Evolutionary conservation across 2,797 vertebrate genomes (phyloP).

Genomic region (Microctenopoma steveboyesi): DNA sequence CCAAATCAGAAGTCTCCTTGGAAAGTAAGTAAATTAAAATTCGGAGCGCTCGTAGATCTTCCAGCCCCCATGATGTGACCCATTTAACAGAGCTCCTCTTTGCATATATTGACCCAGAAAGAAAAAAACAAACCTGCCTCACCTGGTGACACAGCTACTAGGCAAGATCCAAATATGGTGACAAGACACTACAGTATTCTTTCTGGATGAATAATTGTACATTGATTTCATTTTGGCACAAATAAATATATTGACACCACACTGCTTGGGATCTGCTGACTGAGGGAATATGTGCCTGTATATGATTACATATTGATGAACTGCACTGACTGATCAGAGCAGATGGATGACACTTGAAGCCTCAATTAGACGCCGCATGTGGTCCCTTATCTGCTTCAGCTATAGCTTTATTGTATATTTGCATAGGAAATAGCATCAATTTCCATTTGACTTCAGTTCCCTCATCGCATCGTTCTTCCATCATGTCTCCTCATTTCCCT

Average conservation of each 20-base stretch:
- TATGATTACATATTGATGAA: conserved; percentile 45
- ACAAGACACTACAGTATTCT: not conserved
- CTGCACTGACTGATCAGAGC: conserved; percentile 7
- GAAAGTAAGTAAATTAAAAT: conserved; percentile 77
- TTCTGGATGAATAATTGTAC: not conserved
- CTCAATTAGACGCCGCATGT: not conserved
- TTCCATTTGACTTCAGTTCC: conserved; percentile 42
- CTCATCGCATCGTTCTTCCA: conserved; percentile 3
- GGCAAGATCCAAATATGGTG: not conserved
- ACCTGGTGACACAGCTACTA: not conserved
- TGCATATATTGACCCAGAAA: conserved; percentile 13
- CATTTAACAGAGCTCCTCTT: conserved; percentile 60
- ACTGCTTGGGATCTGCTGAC: conserved; percentile 45
- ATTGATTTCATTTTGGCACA: not conserved
- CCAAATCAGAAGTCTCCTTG: conserved; percentile 73
- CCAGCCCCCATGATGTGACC: conserved; percentile 62
- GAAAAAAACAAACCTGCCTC: conserved; percentile 31
- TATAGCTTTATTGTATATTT: conserved; percentile 5
- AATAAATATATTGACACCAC: conserved; percentile 34
- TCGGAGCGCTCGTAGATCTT: conserved; percentile 46
- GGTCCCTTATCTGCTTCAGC: conserved; percentile 17
- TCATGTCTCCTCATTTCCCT: not conserved
- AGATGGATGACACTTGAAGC: conserved; percentile 11
- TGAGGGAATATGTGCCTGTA: conserved; percentile 29
- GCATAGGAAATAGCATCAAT: conserved; percentile 1